Evolutionary conservation across 2,113 vertebrate genomes (phyloP).

Genomic region (Ictidomys tridecemlineatus): DNA sequence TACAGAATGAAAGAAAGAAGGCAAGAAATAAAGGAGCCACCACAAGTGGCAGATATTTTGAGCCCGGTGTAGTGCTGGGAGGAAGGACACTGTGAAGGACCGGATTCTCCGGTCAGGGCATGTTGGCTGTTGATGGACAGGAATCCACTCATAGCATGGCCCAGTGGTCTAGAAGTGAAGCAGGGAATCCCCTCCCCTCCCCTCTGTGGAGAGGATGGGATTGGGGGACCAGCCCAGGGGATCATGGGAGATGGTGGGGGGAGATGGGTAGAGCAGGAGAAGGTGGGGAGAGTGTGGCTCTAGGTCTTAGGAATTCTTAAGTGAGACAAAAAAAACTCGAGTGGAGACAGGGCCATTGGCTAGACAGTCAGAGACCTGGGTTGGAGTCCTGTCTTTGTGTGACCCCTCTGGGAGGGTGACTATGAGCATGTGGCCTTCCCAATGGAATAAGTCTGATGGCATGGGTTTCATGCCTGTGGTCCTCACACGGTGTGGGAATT

Average conservation of each 20-base stretch:
- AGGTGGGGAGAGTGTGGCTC: background rate
- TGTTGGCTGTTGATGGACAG: background rate
- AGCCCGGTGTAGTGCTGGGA: background rate
- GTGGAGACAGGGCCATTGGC: background rate
- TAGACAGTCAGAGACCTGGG: background rate
- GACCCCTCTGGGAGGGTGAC: background rate
- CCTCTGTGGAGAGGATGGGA: background rate
- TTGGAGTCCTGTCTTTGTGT: background rate
- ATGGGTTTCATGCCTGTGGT: background rate
- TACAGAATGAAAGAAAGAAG: background rate
- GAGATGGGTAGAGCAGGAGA: background rate
- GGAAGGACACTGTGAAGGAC: background rate
- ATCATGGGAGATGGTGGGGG: background rate
- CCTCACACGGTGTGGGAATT: background rate
- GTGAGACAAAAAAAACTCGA: background rate
- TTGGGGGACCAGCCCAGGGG: background rate
- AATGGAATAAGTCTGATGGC: background rate
- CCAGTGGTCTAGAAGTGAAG: background rate
- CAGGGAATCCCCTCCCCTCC: background rate
- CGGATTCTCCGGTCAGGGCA: background rate
- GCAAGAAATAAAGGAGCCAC: background rate
- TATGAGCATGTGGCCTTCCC: background rate
- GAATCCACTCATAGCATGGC: too few species aligned
- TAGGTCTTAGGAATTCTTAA: background rate
- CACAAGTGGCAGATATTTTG: background rate